phyloP scores from a whole-genome alignment of 1,140 invertebrate species.

The Drosophila micromelanica region DNA sequence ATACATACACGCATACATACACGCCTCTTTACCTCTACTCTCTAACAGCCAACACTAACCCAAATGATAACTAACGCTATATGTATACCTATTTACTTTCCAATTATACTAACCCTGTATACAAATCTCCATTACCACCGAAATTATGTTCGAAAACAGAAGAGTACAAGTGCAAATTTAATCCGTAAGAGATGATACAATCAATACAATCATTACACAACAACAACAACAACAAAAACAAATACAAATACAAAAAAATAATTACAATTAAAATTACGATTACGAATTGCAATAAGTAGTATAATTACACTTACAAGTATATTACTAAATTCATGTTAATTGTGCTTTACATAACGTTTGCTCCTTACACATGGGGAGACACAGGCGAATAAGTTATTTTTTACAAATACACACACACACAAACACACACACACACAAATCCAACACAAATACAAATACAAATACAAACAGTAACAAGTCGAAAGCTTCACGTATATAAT shows the following conservation, averaged over 20 bases:
- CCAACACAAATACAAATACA: constrained; percentile 31
- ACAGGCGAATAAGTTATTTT: not conserved
- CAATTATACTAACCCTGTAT: constrained; percentile 61
- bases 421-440: constrained; percentile 42
- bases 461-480: constrained; percentile 15
- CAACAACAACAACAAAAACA: not conserved
- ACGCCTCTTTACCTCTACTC: not conserved
- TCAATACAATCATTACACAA: not conserved
- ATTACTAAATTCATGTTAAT: constrained; percentile 7
- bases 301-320: not conserved
- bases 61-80: constrained; percentile 60
- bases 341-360: constrained; percentile 25
- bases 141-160: not conserved
- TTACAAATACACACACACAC: constrained; percentile 3
- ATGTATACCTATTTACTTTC: constrained; percentile 60
- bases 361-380: not conserved
- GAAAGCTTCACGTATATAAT: constrained; percentile 63
- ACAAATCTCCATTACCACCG: not conserved
- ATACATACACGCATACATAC: constrained; percentile 10
- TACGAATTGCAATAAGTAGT: not conserved
- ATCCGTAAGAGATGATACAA: not conserved
- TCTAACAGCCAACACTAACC: constrained; percentile 36
- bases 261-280: constrained; percentile 7
- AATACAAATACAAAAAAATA: no score
- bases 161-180: not conserved